These are phyloP conservation scores for Epinotia ramella DNA, from an alignment of 2,888 invertebrate genomes.

Conservation along the genomic window DNA sequence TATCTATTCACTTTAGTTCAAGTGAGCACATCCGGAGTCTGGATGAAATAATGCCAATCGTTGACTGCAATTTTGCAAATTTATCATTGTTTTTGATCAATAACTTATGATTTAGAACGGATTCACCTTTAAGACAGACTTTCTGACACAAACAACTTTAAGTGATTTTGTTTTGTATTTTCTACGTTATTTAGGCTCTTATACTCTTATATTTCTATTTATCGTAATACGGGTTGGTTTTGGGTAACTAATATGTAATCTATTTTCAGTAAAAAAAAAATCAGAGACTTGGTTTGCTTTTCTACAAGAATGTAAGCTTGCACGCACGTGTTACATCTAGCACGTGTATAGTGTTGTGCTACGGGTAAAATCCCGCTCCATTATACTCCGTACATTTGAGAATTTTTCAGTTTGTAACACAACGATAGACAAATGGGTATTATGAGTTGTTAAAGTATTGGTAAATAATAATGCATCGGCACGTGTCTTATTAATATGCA, in stretches of 20 bases:
- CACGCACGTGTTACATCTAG: background rate
- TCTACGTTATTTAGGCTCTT: too few relatives aligned
- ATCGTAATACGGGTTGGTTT: background rate
- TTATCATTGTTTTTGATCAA: constrained; percentile 36
- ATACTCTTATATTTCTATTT: background rate
- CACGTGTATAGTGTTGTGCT: constrained; percentile 1
- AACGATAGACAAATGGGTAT: too few relatives aligned
- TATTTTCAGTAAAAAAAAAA: too few relatives aligned
- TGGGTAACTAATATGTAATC: background rate
- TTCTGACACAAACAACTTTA: too few relatives aligned
- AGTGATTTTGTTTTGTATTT: too few relatives aligned
- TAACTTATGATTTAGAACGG: constrained; percentile 5
- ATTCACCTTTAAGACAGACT: background rate
- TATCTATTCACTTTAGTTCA: constrained; percentile 53
- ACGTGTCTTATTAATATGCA: too few relatives aligned
- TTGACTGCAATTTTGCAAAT: constrained; percentile 41
- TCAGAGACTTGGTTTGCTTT: background rate
- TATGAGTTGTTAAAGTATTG: too few relatives aligned
- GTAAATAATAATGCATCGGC: too few relatives aligned
- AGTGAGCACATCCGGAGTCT: constrained; percentile 45
- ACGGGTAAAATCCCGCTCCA: background rate
- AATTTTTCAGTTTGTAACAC: background rate
- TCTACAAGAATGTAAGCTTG: background rate
- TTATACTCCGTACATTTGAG: background rate
- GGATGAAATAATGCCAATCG: constrained; percentile 44